These are phyloP conservation scores for Ptyas mucosa DNA, from an alignment of 2,113 vertebrate species.

Conservation along the genomic window DNA sequence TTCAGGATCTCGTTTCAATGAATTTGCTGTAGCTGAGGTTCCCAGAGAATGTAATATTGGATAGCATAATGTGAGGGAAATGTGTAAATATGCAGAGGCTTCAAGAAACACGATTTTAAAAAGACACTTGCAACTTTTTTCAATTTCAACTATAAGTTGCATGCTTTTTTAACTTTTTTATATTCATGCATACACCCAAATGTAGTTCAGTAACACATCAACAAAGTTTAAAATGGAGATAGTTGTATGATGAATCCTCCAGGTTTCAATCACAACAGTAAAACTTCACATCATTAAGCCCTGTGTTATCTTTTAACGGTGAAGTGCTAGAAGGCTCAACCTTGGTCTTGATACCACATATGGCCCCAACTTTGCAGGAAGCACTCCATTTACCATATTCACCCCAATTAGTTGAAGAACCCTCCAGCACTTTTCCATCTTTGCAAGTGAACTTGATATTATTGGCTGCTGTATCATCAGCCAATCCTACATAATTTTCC, in stretches of 20 bases:
- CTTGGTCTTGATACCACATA: slow-evolving; percentile 56
- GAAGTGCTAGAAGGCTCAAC: not conserved
- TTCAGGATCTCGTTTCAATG: not conserved
- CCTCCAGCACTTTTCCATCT: slow-evolving; percentile 38
- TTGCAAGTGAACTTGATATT: slow-evolving; percentile 60
- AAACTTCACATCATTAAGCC: slow-evolving; percentile 46
- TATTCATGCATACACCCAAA: not conserved
- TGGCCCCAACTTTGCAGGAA: slow-evolving; percentile 27
- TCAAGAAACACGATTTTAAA: not conserved
- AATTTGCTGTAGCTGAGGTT: not conserved
- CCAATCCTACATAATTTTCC: no score
- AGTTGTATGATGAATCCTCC: not conserved
- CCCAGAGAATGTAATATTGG: not conserved
- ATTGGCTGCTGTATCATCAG: slow-evolving; percentile 59
- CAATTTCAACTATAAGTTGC: not conserved
- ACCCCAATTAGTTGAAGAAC: slow-evolving; percentile 45
- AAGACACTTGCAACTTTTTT: not conserved
- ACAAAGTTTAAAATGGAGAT: not conserved
- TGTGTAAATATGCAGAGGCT: not conserved
- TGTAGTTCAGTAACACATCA: not conserved
- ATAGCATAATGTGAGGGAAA: not conserved
- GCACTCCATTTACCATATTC: slow-evolving; percentile 51
- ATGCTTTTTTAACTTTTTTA: not conserved
- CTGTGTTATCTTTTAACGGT: slow-evolving; percentile 30
- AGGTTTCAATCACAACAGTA: slow-evolving; percentile 49